These are phyloP conservation scores for Ophraella communa DNA, from an alignment of 2,888 invertebrate genomes.

Conservation along the genomic window DNA sequence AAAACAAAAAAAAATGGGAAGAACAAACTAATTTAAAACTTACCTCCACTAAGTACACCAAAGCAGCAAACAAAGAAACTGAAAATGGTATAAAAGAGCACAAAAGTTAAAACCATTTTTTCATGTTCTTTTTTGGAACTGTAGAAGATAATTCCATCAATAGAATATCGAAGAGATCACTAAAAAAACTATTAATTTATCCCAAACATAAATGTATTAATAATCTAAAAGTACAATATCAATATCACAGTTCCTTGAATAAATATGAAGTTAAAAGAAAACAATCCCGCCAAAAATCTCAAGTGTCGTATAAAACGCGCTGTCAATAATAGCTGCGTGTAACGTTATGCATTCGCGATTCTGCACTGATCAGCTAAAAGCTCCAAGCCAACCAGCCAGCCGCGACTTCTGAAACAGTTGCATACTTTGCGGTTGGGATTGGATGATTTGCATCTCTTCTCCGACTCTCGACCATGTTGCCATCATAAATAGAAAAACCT, in stretches of 20 bases:
- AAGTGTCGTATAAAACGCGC: constrained; percentile 33
- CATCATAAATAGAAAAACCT: not conserved
- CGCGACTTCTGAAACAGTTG: constrained; percentile 46
- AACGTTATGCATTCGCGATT: constrained; percentile 35
- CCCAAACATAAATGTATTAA: constrained; percentile 7
- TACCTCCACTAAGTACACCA: constrained; percentile 45
- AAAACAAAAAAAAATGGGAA: not conserved
- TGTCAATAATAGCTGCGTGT: constrained; percentile 26
- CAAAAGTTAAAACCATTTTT: constrained; percentile 28
- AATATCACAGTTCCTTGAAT: not conserved
- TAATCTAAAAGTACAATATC: not conserved
- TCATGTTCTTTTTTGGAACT: constrained; percentile 2
- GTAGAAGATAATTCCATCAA: not conserved
- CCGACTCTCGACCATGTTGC: constrained; percentile 23
- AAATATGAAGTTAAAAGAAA: constrained; percentile 3
- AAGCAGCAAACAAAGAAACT: constrained; percentile 34
- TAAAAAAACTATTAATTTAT: constrained; percentile 3
- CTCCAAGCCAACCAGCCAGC: constrained; percentile 35
- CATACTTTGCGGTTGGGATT: constrained; percentile 47
- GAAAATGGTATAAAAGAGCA: constrained; percentile 33
- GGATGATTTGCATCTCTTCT: constrained; percentile 46
- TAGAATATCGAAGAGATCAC: not conserved
- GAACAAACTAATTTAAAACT: constrained; percentile 23
- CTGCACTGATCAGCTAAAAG: constrained; percentile 34
- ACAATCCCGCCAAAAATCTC: constrained; percentile 35